Evolutionary conservation across 2,113 vertebrate genomes (phyloP).

Genomic region (Pycnonotus jocosus): DNA sequence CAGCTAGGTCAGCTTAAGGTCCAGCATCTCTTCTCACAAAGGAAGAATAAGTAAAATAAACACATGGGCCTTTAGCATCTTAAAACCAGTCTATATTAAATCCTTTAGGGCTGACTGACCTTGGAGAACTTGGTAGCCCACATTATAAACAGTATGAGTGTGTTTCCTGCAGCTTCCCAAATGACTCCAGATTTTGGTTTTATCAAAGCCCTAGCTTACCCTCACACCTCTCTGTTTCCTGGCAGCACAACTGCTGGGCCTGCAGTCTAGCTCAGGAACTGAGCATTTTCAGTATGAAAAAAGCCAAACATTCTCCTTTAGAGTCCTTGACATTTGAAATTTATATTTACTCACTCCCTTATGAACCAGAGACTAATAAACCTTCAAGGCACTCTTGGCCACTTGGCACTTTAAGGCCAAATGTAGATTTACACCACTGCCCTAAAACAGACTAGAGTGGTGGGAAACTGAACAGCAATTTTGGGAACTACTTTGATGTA

Average conservation of each 20-base stretch:
- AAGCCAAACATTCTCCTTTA: background rate
- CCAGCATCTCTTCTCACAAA: background rate
- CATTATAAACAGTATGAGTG: background rate
- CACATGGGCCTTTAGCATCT: background rate
- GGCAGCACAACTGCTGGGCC: background rate
- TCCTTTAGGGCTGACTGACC: background rate
- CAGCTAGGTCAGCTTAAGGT: background rate
- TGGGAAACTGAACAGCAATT: background rate
- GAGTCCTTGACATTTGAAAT: background rate
- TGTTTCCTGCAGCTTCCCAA: background rate
- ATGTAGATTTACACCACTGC: background rate
- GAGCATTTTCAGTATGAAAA: background rate
- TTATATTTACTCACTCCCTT: background rate
- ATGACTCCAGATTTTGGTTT: background rate
- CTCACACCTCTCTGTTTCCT: background rate
- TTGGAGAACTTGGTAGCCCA: background rate
- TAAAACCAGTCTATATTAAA: background rate
- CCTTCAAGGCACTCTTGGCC: background rate
- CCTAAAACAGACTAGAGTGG: background rate
- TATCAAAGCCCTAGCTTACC: background rate
- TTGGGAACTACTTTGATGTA: background rate
- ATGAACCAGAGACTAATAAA: background rate
- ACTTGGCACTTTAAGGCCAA: background rate
- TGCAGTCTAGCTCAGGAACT: rapidly evolving
- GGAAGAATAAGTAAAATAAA: background rate